Evolutionary conservation across 1,140 invertebrate genomes (phyloP), one percentile per base, ranked within the genome.

Genomic region (Dendrolimus punctatus): DNA sequence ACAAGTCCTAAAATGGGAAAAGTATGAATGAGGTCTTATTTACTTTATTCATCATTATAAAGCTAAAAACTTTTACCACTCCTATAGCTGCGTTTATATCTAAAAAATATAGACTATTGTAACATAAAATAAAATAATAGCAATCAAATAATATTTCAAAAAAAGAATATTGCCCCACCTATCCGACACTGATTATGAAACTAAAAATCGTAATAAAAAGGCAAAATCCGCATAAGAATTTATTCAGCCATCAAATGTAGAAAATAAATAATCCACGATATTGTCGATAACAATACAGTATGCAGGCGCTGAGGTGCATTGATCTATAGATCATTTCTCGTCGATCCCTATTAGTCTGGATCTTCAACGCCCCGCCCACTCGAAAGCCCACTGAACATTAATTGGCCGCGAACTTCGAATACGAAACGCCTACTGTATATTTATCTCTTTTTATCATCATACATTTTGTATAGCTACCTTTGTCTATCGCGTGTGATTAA

Each of bases 241-340:
- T 76, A 80, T 84, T 81, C 78, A 73, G 68, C 71, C 72, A 78
- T 84, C 76, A 82, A 76, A 76, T 58, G 67, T 73, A 79, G 74
- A 82, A 71, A 78, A 74, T 80, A 80, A 81, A 71, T 71, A 76
- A 76, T 80, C 68, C 70, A 68, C 65, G 66, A 76, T 76, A 74
- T 73, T 71, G 73, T 72, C 67, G 73, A 78, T 75, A 84, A 85
- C 79, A 84, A 85, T 84, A 77, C 80, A 68, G 63, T 68, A 58
- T 70, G 76, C 44, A 40, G 6, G 58, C 72, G 56, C 65, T 53
- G 62, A 71, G 54, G 60, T 69, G 70, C 66, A 60, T 49, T 62
- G 76, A 80, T 80, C 79, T 82, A 83, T 85, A 84, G 77, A 82
- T 85, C 82, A 83, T 85, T 81, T 80, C 69, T 62, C 59, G 71